Base-by-base conservation (phyloP, 1,140 invertebrate genomes). In the Drosophila bocqueti region DNA sequence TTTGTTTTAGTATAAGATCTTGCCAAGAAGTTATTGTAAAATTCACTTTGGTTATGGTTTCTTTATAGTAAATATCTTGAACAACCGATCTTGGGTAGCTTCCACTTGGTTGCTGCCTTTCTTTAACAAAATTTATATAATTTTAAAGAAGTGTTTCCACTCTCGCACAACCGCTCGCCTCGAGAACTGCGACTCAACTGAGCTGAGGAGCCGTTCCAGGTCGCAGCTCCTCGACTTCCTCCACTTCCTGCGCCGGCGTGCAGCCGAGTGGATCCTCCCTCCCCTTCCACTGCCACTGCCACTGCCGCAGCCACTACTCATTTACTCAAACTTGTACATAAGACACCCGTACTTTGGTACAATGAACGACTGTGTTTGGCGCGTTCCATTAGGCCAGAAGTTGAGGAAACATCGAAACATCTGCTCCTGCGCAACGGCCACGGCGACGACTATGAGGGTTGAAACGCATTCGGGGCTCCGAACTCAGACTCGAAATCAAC, bases 171-270 rank as follows among this genome's bases (percentile, higher is more conserved):
- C 77, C 60, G 77, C 55, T 71, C 62, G 50, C 52, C 40, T 50
- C 84, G 81, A 71, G 59, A 81, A 83, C 84, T 87, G 65, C 76
- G 68, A 81, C 66, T 78, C 68, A 59, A 87, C 84, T 87, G 84
- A 87, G 65, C 57, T 78, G 24, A 49, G 34, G 46, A 40, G 55
- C 40, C 67, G 43, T 61, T 58, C 64, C 67, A 66, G 61, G 16
- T 57, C 40, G 62, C 65, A 65, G 72, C 83, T 87, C 67, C 76
- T 87, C 76, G 66, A 77, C 83, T 86, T 76, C 67, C 69, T 73
- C 66, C 66, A 81, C 81, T 89, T 89, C 84, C 85, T 89, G 84
- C 81, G 84, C 85, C 61, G 81, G 46, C 85, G 84, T 86, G 81
- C 84, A 89, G 85, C 89, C 85, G 84, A 81, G 69, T 89, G 85